These are phyloP conservation scores for Acrossocheilus wenchowensis DNA, from an alignment of 2,797 vertebrate species.

Conservation along the genomic window DNA sequence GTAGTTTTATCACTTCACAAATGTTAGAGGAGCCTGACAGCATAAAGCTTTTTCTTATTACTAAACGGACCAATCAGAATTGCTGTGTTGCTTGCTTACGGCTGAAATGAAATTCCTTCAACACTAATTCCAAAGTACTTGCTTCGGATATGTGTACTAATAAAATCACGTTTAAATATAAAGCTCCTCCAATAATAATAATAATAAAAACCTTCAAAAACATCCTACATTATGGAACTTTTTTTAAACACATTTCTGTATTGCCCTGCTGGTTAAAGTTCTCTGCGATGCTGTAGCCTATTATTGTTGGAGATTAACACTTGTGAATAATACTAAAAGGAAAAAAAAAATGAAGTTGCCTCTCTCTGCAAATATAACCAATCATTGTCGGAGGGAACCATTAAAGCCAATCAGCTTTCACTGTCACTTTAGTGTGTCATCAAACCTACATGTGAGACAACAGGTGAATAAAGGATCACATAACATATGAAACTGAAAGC, in stretches of 20 bases:
- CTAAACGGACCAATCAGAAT: background rate
- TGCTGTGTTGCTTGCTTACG: background rate
- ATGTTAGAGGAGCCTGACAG: background rate
- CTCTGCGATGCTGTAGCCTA: background rate
- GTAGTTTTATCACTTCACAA: background rate
- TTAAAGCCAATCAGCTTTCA: constrained; percentile 4
- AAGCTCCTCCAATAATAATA: background rate
- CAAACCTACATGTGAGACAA: background rate
- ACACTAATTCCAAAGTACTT: background rate
- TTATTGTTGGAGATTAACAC: background rate
- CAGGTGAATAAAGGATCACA: background rate
- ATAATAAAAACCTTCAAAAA: background rate
- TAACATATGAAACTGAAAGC: background rate
- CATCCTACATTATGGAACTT: background rate
- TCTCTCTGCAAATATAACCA: background rate
- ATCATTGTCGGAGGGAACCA: background rate
- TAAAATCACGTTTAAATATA: background rate
- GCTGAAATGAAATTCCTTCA: background rate
- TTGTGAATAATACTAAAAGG: background rate
- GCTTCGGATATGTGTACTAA: background rate
- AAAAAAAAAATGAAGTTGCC: background rate
- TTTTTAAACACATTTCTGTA: background rate
- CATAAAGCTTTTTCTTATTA: background rate
- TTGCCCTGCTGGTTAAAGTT: background rate
- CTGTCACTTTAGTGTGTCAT: background rate